Conservation (phyloP, 2,888 invertebrate species). For the Drosophila recens region DNA sequence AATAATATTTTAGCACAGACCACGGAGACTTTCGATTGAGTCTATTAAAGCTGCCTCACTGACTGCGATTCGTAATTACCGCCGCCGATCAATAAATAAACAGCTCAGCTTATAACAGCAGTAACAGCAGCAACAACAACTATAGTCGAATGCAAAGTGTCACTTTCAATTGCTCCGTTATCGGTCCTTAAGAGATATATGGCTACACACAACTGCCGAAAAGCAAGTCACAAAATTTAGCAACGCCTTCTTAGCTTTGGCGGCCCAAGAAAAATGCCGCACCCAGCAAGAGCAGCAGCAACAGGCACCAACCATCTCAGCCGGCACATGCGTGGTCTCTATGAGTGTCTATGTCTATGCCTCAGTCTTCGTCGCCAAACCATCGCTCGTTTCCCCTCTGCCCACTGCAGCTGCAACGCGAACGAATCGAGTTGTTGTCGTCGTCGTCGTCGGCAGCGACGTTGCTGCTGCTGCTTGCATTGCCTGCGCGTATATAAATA, state of each 20-base stretch:
- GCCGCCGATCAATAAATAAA: slow-evolving; percentile 75
- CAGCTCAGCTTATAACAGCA: slow-evolving; percentile 59
- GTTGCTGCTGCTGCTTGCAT: slow-evolving; percentile 48
- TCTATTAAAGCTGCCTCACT: slow-evolving; percentile 40
- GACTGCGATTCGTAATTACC: slow-evolving; percentile 62
- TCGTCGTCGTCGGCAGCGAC: slow-evolving; percentile 35
- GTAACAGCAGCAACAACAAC: slow-evolving; percentile 28
- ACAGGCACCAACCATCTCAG: slow-evolving; percentile 31
- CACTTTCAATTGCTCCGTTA: slow-evolving; percentile 58
- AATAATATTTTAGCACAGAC: slow-evolving; percentile 52
- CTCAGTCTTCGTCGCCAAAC: slow-evolving; percentile 16
- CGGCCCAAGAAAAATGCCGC: slow-evolving; percentile 60
- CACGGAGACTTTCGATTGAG: slow-evolving; percentile 8
- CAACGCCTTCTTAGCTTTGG: slow-evolving; percentile 68
- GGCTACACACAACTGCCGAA: slow-evolving; percentile 42
- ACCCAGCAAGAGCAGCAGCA: slow-evolving; percentile 57
- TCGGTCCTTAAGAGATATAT: slow-evolving; percentile 56
- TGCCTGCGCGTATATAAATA: slow-evolving; percentile 84
- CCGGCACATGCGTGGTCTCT: slow-evolving; percentile 69
- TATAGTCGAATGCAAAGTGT: slow-evolving; percentile 55
- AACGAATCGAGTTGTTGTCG: slow-evolving; percentile 44
- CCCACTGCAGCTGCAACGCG: slow-evolving; percentile 62
- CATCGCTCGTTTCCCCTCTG: background rate
- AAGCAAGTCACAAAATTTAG: slow-evolving; percentile 63
- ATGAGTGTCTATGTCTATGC: slow-evolving; percentile 29